Conservation (phyloP, 2,797 vertebrate genomes). For the Pipistrellus nathusii region DNA sequence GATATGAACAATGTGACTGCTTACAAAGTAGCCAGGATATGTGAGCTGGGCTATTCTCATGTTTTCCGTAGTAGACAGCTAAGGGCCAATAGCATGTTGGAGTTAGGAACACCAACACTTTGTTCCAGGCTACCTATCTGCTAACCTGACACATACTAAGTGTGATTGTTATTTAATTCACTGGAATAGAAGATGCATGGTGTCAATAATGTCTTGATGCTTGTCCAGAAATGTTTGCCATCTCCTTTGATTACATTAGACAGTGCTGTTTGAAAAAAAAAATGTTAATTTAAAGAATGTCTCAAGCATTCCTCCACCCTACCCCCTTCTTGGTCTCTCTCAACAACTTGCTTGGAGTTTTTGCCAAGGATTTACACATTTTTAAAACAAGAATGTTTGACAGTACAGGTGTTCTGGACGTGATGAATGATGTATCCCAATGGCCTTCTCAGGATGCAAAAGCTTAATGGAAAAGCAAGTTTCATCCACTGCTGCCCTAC, state of each 20-base stretch:
- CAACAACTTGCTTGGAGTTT: slow-evolving; percentile 18
- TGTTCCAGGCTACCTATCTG: background rate
- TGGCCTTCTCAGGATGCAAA: slow-evolving; percentile 14
- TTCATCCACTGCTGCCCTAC: slow-evolving; percentile 51
- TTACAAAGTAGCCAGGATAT: background rate
- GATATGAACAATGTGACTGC: background rate
- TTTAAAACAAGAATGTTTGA: slow-evolving; percentile 55
- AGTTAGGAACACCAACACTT: background rate
- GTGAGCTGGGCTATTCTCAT: background rate
- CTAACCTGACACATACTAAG: background rate
- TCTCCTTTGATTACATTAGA: background rate
- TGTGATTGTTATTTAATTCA: slow-evolving; percentile 19
- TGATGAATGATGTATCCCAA: slow-evolving; percentile 11
- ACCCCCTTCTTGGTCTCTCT: background rate
- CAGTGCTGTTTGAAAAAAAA: background rate
- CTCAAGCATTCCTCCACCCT: background rate
- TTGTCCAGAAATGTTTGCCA: background rate
- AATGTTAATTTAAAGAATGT: slow-evolving; percentile 2
- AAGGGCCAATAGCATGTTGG: background rate
- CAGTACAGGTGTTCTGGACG: slow-evolving; percentile 33
- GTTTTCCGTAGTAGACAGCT: background rate
- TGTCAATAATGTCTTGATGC: background rate
- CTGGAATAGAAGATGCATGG: background rate
- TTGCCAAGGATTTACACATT: slow-evolving; percentile 16
- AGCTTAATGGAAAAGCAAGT: slow-evolving; percentile 74